Evolutionary conservation across 2,797 vertebrate species (phyloP), one percentile per base, ranked within the genome.

Genomic region (Poecilia gillii): DNA sequence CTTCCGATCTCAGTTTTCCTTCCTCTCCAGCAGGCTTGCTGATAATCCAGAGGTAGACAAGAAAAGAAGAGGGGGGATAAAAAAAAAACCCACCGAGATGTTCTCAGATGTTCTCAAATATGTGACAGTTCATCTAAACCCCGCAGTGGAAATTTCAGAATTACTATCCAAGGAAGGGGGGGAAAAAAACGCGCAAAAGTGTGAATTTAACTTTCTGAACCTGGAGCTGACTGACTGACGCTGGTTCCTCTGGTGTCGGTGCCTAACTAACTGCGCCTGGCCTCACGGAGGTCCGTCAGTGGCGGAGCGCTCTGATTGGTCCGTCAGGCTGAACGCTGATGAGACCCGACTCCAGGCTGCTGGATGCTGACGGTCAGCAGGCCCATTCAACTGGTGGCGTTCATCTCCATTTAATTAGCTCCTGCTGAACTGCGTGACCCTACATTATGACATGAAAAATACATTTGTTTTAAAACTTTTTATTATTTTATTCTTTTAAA

Each of bases 221-320:
- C 75, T 80, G 68, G 73, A 80, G 43, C 49, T 41, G 82, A 85
- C 64, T 13, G 51, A 57, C 47, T 28, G 83, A 57, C 55, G 76
- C 77, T 89, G 83, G 70, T 51, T 83, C 57, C 85, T 79, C 73
- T 83, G 51, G 79, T 81, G 76, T 90, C 84, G 84, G 75, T 73
- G 66, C 46, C 77, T 85, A 78, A 87, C 87, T 88, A 83, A 92
- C 91, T 93, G 94, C 91, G 90, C 80, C 88, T 93, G 94, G 87
- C 94, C 91, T 93, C 92, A 79, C 89, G 77, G 84, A 90, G 92
- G 92, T 95, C 93, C 93, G 91, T 89, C 84, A 45, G 82, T 75
- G 80, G 77, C 53, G 86, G 81, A 82, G 87, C 85, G 84, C 91
- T 90, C 76, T 93, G 92, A 94, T 94, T 94, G 94, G 91, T 91